Conservation (phyloP, 2,797 vertebrate genomes). For the Myiotriccus ornatus region DNA sequence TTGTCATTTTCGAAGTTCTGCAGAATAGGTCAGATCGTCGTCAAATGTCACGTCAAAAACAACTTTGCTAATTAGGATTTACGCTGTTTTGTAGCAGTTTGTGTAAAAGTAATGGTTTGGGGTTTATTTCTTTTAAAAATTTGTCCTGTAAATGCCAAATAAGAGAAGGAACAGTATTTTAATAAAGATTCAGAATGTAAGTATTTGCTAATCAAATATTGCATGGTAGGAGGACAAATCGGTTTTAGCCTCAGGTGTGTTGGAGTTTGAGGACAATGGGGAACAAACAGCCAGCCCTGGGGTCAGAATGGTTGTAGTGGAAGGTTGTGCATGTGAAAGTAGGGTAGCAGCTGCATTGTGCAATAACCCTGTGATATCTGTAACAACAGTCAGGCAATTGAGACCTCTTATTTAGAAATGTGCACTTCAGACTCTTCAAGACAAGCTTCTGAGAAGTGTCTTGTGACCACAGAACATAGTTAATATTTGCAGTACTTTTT, state of each 20-base stretch:
- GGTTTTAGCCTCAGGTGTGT: neutral
- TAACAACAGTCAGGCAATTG: neutral
- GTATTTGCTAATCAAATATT: neutral
- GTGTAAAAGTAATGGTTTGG: neutral
- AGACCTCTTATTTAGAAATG: neutral
- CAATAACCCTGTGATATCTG: neutral
- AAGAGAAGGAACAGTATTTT: neutral
- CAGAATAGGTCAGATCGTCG: neutral
- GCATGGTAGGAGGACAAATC: neutral
- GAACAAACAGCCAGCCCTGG: neutral
- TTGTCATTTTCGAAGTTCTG: neutral
- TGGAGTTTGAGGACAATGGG: neutral
- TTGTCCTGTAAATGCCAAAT: neutral
- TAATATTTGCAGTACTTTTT: neutral
- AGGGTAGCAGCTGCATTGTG: neutral
- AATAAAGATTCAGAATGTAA: neutral
- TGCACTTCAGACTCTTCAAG: neutral
- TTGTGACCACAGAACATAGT: neutral
- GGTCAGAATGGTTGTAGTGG: neutral
- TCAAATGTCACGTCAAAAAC: neutral
- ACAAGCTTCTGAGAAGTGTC: neutral
- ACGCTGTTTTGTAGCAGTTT: neutral
- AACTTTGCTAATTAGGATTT: neutral
- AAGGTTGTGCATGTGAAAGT: neutral
- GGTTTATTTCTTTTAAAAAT: neutral